These are phyloP conservation scores for Drosophila rellima DNA, from an alignment of 2,888 invertebrate genomes.

Conservation along the genomic window DNA sequence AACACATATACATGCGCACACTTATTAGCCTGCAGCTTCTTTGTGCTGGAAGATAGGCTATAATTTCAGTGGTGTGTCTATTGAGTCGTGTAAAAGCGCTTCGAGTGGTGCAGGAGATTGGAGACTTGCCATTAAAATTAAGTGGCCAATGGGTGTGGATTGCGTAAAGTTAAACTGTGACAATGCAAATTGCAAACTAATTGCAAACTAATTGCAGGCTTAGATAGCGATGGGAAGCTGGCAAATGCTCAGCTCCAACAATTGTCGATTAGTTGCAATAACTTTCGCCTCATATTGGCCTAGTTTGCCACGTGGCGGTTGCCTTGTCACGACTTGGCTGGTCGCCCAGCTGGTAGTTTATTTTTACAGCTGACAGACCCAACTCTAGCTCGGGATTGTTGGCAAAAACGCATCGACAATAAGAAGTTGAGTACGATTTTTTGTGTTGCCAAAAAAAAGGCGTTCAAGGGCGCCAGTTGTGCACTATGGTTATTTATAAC, in stretches of 20 bases:
- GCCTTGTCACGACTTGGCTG: constrained; percentile 43
- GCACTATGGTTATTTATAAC: constrained; percentile 70
- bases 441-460: constrained; percentile 32
- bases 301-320: constrained; percentile 33
- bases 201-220: constrained; percentile 58
- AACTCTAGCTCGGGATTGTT: constrained; percentile 15
- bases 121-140: constrained; percentile 43
- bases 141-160: constrained; percentile 29
- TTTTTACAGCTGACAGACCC: constrained; percentile 33
- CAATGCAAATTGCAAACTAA: constrained; percentile 59
- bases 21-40: constrained; percentile 5
- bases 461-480: constrained; percentile 69
- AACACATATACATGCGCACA: constrained; percentile 23
- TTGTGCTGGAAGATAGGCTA: constrained; percentile 1
- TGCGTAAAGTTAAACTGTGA: constrained; percentile 20
- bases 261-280: constrained; percentile 42
- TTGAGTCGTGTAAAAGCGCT: constrained; percentile 23
- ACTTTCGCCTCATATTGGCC: constrained; percentile 52
- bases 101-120: constrained; percentile 31
- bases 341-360: constrained; percentile 45
- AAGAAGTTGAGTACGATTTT: constrained; percentile 27
- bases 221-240: constrained; percentile 19
- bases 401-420: constrained; percentile 26
- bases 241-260: constrained; percentile 7
- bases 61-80: constrained; percentile 21